Evolutionary conservation across 53 echinoderm and acorn worm genomes (phyloP).

Genomic region (Astropecten irregularis): DNA sequence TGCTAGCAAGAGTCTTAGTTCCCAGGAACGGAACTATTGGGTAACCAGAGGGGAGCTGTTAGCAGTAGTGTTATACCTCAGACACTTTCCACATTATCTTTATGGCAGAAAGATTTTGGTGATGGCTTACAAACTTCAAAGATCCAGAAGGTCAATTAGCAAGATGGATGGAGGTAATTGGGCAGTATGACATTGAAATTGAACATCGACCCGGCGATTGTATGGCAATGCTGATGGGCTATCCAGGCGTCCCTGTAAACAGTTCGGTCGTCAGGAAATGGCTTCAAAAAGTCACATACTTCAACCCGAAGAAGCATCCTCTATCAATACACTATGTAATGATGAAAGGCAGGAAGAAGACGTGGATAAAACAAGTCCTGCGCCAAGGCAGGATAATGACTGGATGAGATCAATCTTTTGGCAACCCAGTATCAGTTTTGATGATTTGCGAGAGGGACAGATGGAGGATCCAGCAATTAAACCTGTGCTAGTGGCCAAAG

Average conservation of each 20-base stretch:
- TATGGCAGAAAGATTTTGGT: background rate
- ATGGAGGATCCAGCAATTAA: slow-evolving; percentile 17
- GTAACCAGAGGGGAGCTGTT: background rate
- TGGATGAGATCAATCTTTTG: background rate
- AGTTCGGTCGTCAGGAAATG: slow-evolving; percentile 22
- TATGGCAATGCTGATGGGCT: slow-evolving; percentile 47
- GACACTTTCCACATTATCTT: background rate
- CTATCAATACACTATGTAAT: too few species aligned
- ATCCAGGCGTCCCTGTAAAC: slow-evolving; percentile 39
- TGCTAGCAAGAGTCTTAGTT: background rate
- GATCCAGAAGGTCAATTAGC: background rate
- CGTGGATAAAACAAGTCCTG: too few species aligned
- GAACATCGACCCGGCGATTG: background rate
- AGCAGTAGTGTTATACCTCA: background rate
- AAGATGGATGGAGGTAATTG: background rate
- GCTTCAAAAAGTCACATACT: background rate
- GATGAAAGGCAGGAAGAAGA: too few species aligned
- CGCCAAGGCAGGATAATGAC: too few species aligned
- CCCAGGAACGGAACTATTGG: background rate
- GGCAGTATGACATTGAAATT: background rate
- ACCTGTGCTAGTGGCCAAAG: background rate
- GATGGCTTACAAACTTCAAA: too few species aligned
- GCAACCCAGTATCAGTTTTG: slow-evolving; percentile 2
- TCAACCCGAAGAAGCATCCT: too few species aligned
- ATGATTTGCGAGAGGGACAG: slow-evolving; percentile 31